These are phyloP conservation scores for Zaprionus nigranus DNA, from an alignment of 1,140 invertebrate genomes.

Conservation along the genomic window DNA sequence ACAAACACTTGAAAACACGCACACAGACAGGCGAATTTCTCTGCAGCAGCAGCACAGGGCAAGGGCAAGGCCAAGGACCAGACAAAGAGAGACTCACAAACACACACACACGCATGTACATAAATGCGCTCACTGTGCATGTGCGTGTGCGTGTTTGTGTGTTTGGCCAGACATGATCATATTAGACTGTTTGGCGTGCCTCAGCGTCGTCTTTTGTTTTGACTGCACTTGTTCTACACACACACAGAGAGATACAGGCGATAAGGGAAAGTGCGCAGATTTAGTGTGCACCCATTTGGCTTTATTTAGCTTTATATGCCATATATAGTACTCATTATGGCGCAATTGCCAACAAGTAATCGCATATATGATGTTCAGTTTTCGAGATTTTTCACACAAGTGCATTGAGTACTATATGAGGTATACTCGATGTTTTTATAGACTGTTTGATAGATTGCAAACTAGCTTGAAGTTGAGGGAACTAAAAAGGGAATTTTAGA, in stretches of 20 bases:
- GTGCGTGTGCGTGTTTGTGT: background rate
- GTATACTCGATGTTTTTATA: background rate
- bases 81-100: conserved; percentile 59
- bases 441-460: too few species aligned
- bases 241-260: conserved; percentile 6
- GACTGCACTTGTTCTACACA: conserved; percentile 23
- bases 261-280: conserved; percentile 14
- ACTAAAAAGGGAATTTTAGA: too few species aligned
- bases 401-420: background rate
- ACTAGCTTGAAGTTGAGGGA: too few species aligned
- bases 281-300: background rate
- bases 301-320: background rate
- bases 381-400: conserved; percentile 3
- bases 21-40: conserved; percentile 10
- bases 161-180: conserved; percentile 50
- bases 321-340: conserved; percentile 1
- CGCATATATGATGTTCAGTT: background rate
- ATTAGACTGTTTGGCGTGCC: conserved; percentile 49
- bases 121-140: background rate
- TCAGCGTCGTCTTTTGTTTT: conserved; percentile 23
- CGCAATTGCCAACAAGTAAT: background rate
- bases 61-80: conserved; percentile 72
- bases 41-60: conserved; percentile 14
- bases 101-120: background rate
- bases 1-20: background rate